phyloP scores from a whole-genome alignment of 1,140 invertebrate species.

The Zaprionus vittiger region DNA sequence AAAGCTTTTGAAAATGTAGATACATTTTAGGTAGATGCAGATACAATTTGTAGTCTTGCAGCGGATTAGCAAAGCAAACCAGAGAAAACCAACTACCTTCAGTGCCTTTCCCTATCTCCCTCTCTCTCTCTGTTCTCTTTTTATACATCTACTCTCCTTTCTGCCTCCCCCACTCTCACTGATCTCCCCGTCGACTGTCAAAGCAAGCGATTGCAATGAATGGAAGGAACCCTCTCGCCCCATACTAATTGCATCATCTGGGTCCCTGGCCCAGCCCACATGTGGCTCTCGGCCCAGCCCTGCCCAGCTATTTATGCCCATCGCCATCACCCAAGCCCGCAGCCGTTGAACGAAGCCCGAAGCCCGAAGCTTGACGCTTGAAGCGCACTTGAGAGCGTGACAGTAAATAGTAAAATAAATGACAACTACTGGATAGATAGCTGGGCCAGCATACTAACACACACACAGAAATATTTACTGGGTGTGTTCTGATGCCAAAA shows the following conservation, averaged over 20 bases:
- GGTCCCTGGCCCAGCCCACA: conserved; percentile 50
- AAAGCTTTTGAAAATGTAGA: background rate
- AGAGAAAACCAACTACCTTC: background rate
- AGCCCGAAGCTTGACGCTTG: conserved; percentile 35
- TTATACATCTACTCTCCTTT: background rate
- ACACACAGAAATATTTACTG: conserved; percentile 50
- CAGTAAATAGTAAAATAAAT: conserved; percentile 82
- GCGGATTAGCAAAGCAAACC: background rate
- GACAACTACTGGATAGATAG: conserved; percentile 80
- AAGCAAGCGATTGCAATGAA: too few species aligned
- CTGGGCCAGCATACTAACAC: conserved; percentile 27
- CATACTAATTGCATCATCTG: conserved; percentile 37
- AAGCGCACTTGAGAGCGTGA: conserved; percentile 77
- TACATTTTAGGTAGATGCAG: background rate
- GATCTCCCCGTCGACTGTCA: too few species aligned
- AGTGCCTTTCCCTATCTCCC: background rate
- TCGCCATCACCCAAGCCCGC: conserved; percentile 17
- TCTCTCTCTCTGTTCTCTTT: background rate
- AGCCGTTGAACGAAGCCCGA: background rate
- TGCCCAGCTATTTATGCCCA: conserved; percentile 40
- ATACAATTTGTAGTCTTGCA: background rate
- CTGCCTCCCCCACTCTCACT: conserved; percentile 1
- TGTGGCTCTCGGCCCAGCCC: conserved; percentile 18
- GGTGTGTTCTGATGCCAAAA: conserved; percentile 78
- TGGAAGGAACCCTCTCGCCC: too few species aligned